Evolutionary conservation across 2,888 invertebrate species (phyloP), one percentile per base, ranked within the genome.

Genomic region (Cristatella mucedo): DNA sequence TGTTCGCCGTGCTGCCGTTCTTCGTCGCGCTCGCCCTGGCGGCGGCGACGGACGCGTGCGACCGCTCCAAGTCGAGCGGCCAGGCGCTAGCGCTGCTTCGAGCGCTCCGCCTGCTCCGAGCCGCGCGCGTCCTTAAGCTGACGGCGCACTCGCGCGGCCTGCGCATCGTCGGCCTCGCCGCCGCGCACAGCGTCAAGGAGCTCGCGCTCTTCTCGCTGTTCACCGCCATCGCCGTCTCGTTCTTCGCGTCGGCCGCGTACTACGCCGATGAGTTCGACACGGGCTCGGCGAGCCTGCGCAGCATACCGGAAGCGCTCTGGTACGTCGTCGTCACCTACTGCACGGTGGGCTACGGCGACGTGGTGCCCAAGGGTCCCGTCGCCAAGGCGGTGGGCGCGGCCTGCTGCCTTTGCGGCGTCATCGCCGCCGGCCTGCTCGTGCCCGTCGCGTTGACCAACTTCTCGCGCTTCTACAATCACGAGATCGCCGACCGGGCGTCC

Each of bases 281-380:
- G 6, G 40, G 53, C 6, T 46, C 53, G 3, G 6, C 22, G 24
- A 53, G 58, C 40, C 54, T 63, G 40, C 48, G 42, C 15, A 59
- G 57, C 38, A 63, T 63, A 31, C 63, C 63, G 1, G 61, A 59
- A 24, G 57, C 59, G 2, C 63, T 63, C 49, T 63, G 62, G 62
- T 63, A 59, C 59, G 56, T 62, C 4, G 57, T 63, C 18, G 58
- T 63, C 16, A 56, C 62, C 39, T 58, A 60, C 57, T 59, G 59
- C 24, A 59, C 61, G 1, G 60, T 60, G 3, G 61, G 61, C 11
- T 61, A 61, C 42, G 61, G 59, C 22, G 52, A 52, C 44, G 49
- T 52, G 30, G 52, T 51, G n/a, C 52, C 52, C 7, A 48, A 52
- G n/a, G 51, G 52, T n/a, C 46, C 50, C n/a, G 48, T 48, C 47